Evolutionary conservation across 1,140 invertebrate genomes (phyloP).

Genomic region (Lethrus apterus): DNA sequence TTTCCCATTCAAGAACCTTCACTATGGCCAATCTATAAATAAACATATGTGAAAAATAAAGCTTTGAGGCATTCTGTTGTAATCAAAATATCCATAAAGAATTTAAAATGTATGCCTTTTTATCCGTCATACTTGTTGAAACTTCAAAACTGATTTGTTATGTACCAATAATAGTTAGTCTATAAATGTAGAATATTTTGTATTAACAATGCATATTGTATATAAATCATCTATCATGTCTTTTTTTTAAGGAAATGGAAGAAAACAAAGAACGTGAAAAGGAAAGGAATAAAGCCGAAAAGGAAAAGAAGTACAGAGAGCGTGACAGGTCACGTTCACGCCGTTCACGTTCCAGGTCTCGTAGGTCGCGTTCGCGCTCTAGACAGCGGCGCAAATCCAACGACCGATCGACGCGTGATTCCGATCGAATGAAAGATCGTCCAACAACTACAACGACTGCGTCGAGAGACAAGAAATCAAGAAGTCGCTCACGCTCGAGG

Average conservation of each 20-base stretch:
- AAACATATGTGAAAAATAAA: no score
- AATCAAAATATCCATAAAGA: no score
- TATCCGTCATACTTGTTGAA: no score
- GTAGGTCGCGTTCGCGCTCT: conserved; percentile 28
- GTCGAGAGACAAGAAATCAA: conserved; percentile 20
- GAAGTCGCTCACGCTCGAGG: conserved; percentile 24
- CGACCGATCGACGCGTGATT: conserved; percentile 13
- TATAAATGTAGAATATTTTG: no score
- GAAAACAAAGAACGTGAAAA: conserved; percentile 43
- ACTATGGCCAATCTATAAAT: no score
- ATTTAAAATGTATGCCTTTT: no score
- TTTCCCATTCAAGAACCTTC: no score
- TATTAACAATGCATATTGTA: conserved; percentile 14
- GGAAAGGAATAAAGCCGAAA: conserved; percentile 32
- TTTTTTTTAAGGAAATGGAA: conserved; percentile 58
- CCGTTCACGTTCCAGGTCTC: conserved; percentile 19
- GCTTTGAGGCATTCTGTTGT: no score
- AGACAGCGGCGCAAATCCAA: conserved; percentile 19
- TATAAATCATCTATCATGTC: conserved; percentile 39
- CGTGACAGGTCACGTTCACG: conserved; percentile 29
- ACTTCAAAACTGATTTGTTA: no score
- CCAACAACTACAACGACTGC: conserved; percentile 21
- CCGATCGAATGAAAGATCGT: conserved; percentile 22
- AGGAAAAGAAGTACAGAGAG: conserved; percentile 37
- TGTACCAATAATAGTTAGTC: no score